A percentile compares a stretch with the other conserved stretches of the same genome.
Conservation (phyloP, 2,113 vertebrate genomes). For the Psettodes erumei region DNA sequence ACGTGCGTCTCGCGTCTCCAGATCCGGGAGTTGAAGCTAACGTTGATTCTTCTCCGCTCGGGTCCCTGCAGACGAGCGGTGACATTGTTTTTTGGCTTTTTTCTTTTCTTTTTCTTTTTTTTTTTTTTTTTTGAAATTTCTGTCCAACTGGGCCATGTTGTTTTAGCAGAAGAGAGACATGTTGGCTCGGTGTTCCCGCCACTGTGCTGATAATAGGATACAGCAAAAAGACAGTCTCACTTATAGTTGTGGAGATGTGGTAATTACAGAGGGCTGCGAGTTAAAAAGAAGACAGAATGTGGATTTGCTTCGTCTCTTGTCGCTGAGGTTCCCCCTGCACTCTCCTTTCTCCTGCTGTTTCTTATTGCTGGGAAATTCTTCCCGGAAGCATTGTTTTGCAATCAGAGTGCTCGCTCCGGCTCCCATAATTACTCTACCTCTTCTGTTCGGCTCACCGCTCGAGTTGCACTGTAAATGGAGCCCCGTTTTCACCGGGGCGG, state of each 20-base stretch:
- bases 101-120: not conserved
- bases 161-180: slow-evolving; percentile 1
- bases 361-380: slow-evolving; percentile 46
- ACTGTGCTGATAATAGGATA: slow-evolving; percentile 12
- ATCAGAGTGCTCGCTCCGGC: slow-evolving; percentile 61
- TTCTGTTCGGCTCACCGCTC: slow-evolving; percentile 62
- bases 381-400: slow-evolving; percentile 63
- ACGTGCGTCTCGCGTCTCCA: slow-evolving; percentile 12
- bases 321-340: not conserved
- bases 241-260: slow-evolving; percentile 1
- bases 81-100: slow-evolving; percentile 8
- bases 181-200: not conserved
- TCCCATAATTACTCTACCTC: slow-evolving; percentile 70
- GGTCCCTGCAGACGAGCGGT: not conserved
- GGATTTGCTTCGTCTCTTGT: slow-evolving; percentile 13
- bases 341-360: slow-evolving; percentile 17
- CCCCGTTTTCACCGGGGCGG: slow-evolving; percentile 63
- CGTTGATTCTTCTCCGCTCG: slow-evolving; percentile 53
- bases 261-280: slow-evolving; percentile 18
- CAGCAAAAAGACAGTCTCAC: not conserved
- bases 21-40: slow-evolving; percentile 35
- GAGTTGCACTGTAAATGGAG: slow-evolving; percentile 60
- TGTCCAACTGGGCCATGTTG: not conserved
- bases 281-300: slow-evolving; percentile 23
- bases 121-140: slow-evolving; percentile 25